Evolutionary conservation across 2,797 vertebrate species (phyloP).

Genomic region (Denticeps clupeoides): DNA sequence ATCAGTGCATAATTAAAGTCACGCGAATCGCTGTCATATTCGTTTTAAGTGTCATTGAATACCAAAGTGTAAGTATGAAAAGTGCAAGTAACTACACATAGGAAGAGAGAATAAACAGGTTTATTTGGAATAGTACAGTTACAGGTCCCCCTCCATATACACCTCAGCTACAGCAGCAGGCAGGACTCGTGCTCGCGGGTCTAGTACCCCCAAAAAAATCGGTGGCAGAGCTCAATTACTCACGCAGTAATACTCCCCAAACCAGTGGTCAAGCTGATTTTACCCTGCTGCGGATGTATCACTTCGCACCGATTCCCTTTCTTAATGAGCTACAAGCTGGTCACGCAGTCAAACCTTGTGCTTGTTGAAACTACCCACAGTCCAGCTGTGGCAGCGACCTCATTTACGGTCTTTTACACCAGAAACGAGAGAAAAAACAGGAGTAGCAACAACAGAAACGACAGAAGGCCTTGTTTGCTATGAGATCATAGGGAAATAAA

Average conservation of each 20-base stretch:
- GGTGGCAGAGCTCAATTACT: neutral
- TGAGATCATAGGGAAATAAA: neutral
- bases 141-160: conserved; percentile 1
- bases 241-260: too few relatives aligned
- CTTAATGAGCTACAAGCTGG: too few relatives aligned
- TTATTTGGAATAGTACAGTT: conserved; percentile 3
- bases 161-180: neutral
- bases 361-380: neutral
- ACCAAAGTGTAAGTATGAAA: too few relatives aligned
- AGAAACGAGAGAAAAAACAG: too few relatives aligned
- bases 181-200: too few relatives aligned
- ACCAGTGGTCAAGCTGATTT: neutral
- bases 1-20: conserved; percentile 23
- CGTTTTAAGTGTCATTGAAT: too few relatives aligned
- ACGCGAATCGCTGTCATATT: too few relatives aligned
- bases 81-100: too few relatives aligned
- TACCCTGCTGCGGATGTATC: neutral
- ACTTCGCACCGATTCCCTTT: too few relatives aligned
- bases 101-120: conserved; percentile 1
- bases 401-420: too few relatives aligned
- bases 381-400: neutral
- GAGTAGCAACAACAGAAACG: too few relatives aligned
- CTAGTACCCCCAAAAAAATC: neutral
- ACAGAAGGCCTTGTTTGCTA: too few relatives aligned
- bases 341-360: neutral